Percentiles rank a stretch among this genome's conserved stretches.
These are phyloP conservation scores for Procambarus clarkii DNA, from an alignment of 1,140 invertebrate genomes.

Conservation along the genomic window DNA sequence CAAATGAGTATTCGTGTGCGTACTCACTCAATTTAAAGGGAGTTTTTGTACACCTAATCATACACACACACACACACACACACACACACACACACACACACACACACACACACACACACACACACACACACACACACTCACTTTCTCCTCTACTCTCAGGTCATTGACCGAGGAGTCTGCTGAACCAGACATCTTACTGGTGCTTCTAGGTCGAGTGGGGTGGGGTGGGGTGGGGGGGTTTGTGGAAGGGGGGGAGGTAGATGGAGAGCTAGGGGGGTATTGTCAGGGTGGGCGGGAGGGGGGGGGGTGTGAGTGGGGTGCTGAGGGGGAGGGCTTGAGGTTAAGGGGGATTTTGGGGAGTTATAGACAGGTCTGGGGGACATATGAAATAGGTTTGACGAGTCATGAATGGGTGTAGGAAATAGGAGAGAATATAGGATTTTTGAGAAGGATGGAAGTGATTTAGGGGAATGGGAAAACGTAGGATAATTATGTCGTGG, in stretches of 20 bases:
- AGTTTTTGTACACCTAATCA: not conserved
- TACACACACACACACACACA: not conserved
- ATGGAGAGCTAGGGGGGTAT: no score
- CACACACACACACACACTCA: conserved; percentile 3
- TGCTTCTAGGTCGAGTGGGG: not conserved
- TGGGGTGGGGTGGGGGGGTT: no score
- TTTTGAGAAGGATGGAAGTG: no score
- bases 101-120: conserved; percentile 1
- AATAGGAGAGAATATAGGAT: no score
- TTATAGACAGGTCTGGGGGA: not conserved
- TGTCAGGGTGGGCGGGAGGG: no score
- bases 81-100: not conserved
- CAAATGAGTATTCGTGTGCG: no score
- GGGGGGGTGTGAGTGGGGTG: no score
- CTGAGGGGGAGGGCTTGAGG: not conserved
- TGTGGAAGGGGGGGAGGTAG: no score
- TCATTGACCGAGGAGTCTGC: not conserved
- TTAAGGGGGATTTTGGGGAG: not conserved
- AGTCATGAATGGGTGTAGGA: no score
- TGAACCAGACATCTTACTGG: not conserved
- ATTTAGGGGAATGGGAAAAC: no score
- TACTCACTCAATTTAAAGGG: no score
- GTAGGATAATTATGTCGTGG: no score
- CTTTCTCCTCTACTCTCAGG: not conserved
- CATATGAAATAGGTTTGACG: not conserved